Evolutionary conservation across 2,113 vertebrate genomes (phyloP).

Genomic region (Cynoglossus semilaevis): DNA sequence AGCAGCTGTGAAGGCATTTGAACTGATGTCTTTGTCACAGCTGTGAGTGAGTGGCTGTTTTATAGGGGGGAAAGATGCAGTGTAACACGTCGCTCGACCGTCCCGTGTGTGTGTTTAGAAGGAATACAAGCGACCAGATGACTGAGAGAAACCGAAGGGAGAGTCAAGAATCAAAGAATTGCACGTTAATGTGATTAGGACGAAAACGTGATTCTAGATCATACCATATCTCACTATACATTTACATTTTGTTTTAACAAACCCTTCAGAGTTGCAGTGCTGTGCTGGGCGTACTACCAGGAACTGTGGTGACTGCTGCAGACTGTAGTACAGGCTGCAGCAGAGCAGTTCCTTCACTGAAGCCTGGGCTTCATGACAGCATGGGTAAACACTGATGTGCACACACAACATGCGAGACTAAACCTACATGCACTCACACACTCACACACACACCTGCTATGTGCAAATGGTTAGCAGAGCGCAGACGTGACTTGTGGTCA

Average conservation of each 20-base stretch:
- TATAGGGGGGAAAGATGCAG: constrained; percentile 31
- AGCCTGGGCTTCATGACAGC: constrained; percentile 27
- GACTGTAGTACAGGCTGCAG: constrained; percentile 12
- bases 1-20: constrained; percentile 34
- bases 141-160: constrained; percentile 55
- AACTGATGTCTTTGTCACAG: constrained; percentile 47
- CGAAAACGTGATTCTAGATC: too few relatives aligned
- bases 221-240: too few relatives aligned
- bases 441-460: constrained; percentile 49
- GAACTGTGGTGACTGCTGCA: constrained; percentile 1
- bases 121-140: constrained; percentile 35
- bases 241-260: too few relatives aligned
- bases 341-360: constrained; percentile 26
- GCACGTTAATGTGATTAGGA: too few relatives aligned
- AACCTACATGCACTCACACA: constrained; percentile 5
- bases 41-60: constrained; percentile 47
- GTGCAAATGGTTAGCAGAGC: constrained; percentile 48
- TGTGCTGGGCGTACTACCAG: background rate
- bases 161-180: constrained; percentile 14
- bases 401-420: constrained; percentile 3
- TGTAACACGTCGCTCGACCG: constrained; percentile 33
- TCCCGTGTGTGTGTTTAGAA: constrained; percentile 60
- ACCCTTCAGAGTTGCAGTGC: too few relatives aligned
- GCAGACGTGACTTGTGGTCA: constrained; percentile 41
- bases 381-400: constrained; percentile 36